Percentiles rank a stretch among this genome's conserved stretches.
Evolutionary conservation across 1,140 invertebrate species (phyloP).

Genomic region (Hycleus phaleratus): DNA sequence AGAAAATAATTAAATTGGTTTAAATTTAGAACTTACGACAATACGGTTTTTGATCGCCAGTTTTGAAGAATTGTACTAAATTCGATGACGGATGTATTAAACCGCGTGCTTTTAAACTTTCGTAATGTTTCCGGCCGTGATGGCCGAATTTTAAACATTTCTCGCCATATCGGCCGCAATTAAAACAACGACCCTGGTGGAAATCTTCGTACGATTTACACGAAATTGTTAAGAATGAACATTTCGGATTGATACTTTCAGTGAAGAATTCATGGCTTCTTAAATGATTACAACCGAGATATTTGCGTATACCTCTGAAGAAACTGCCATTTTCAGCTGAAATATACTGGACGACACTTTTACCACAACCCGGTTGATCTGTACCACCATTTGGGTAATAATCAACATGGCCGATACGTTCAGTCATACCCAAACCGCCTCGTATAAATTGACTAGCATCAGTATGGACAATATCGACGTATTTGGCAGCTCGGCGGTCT

Average conservation of each 20-base stretch:
- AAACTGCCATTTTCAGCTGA: slow-evolving; percentile 56
- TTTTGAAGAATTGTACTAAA: slow-evolving; percentile 62
- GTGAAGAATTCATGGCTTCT: slow-evolving; percentile 77
- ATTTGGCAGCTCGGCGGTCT: slow-evolving; percentile 75
- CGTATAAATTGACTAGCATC: slow-evolving; percentile 74
- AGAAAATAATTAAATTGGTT: no score
- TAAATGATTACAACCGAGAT: slow-evolving; percentile 78
- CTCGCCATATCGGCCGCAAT: slow-evolving; percentile 54
- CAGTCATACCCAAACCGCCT: slow-evolving; percentile 72
- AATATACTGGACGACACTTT: slow-evolving; percentile 60
- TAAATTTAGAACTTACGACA: slow-evolving; percentile 58
- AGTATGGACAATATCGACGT: slow-evolving; percentile 83
- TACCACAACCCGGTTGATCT: slow-evolving; percentile 77
- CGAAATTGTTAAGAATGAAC: slow-evolving; percentile 66
- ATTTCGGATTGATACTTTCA: slow-evolving; percentile 71
- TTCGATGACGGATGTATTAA: slow-evolving; percentile 45
- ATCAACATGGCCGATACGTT: slow-evolving; percentile 77
- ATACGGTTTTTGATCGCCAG: slow-evolving; percentile 56
- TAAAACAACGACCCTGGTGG: slow-evolving; percentile 63
- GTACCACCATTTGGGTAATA: slow-evolving; percentile 85
- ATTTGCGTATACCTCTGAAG: slow-evolving; percentile 60
- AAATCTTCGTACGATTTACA: slow-evolving; percentile 75
- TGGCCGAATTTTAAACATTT: slow-evolving; percentile 63
- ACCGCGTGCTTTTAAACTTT: slow-evolving; percentile 18
- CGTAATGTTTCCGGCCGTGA: slow-evolving; percentile 49